Base-by-base conservation (phyloP, 2,888 invertebrate species). In the Macaria notata region DNA sequence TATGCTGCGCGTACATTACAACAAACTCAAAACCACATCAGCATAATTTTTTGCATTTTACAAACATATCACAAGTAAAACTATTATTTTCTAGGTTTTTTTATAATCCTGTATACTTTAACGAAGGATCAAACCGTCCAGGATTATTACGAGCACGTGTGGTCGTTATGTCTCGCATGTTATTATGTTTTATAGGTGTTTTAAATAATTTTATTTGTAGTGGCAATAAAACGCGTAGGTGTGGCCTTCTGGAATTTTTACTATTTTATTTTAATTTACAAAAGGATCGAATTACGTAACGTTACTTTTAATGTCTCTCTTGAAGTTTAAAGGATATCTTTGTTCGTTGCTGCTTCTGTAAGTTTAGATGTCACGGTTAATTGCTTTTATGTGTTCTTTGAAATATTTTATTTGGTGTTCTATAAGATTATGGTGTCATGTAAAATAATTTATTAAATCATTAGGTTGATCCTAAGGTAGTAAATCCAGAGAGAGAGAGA, bases 221-320 rank as follows among this genome's bases (percentile, higher is more conserved):
- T 43, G 46, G 44, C 56, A 59, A 66, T 69, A 65, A 68, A 64
- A 63, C 42, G 62, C 59, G 66, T 66, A 65, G 68, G 68, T 60
- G 66, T 65, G 58, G 53, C 57, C 60, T 61, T 59, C 64, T 59
- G 61, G 61, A 58, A 52, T 59, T 62, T 19, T 19, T 19, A 19
- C 19, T 19, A 19, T 19, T 19, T 19, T 19, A 19, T 19, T 19
- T 55, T 57, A 56, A 61, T 64, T 55, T 62, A 63, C 57, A 31
- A 56, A 60, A 51, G 59, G 60, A 61, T 66, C 58, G 46, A 44
- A 49, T 68, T 65, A 54, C 63, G 9, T 52, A 61, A 49, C 31
- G 43, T 59, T 54, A 52, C 3, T 49, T 59, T 56, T 60, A 57
- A 58, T 60, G 53, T 31, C 48, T 55, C 29, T 31, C 42, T 36